A percentile compares a stretch with the other conserved stretches of the same genome.
These are phyloP conservation scores for Zalophus californianus DNA, from an alignment of 2,797 vertebrate genomes.

Conservation along the genomic window DNA sequence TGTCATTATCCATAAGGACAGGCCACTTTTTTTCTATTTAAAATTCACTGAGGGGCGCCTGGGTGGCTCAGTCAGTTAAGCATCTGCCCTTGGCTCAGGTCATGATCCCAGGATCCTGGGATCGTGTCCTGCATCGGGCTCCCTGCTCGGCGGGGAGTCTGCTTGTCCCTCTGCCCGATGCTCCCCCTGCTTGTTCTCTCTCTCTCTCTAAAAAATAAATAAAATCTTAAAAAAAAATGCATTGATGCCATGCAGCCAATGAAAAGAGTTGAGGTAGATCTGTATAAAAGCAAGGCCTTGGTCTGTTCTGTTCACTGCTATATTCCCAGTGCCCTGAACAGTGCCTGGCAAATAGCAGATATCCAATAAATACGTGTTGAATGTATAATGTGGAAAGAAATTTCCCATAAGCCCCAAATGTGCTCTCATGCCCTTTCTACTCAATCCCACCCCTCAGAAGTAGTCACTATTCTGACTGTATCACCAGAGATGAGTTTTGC, in stretches of 20 bases:
- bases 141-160: background rate
- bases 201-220: background rate
- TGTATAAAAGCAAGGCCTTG: background rate
- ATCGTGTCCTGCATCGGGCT: rapidly evolving
- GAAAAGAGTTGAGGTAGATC: background rate
- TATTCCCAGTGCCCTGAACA: background rate
- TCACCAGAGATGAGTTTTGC: background rate
- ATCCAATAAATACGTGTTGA: background rate
- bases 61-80: background rate
- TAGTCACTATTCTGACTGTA: background rate
- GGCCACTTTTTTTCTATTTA: background rate
- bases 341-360: background rate
- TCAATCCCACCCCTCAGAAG: background rate
- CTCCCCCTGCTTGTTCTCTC: background rate
- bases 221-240: background rate
- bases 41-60: background rate
- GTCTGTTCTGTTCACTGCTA: background rate
- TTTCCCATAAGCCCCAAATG: background rate
- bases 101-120: background rate
- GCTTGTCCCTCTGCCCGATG: background rate
- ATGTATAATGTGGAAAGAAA: background rate
- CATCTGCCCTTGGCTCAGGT: background rate
- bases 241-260: background rate
- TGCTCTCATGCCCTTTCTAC: background rate
- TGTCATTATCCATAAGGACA: background rate